A percentile compares a stretch with the other conserved stretches of the same genome.
phyloP scores from a whole-genome alignment of 2,113 vertebrate genomes.

The Anolis carolinensis region DNA sequence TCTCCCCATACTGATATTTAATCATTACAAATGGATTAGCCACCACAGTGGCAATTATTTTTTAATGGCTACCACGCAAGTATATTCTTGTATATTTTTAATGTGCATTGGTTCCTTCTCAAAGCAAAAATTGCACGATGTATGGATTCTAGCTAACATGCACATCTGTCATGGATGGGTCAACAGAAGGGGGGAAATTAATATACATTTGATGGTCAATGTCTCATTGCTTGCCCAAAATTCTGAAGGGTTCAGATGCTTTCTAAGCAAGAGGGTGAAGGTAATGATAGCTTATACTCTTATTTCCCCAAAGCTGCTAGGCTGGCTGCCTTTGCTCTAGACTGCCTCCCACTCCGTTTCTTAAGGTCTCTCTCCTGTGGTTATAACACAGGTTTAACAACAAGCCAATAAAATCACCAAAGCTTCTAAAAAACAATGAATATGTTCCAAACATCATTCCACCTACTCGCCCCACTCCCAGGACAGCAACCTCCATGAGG shows the following conservation, averaged over 20 bases:
- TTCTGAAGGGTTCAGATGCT: neutral
- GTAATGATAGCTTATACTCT: neutral
- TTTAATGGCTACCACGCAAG: neutral
- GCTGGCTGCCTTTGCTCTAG: neutral
- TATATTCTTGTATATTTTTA: neutral
- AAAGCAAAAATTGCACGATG: neutral
- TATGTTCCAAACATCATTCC: neutral
- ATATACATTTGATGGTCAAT: neutral
- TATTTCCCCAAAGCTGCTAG: neutral
- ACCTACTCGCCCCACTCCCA: neutral
- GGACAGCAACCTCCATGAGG: neutral
- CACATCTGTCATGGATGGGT: neutral
- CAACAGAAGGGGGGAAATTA: neutral
- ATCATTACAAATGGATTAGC: constrained; percentile 7
- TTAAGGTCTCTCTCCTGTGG: neutral
- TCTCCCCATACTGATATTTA: neutral
- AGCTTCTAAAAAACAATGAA: neutral
- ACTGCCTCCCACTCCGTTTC: rapidly evolving
- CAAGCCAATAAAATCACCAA: neutral
- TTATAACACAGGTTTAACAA: neutral
- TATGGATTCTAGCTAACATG: neutral
- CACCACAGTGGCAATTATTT: neutral
- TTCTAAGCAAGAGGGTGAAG: neutral
- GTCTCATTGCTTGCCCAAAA: neutral
- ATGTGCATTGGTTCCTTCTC: neutral